These are phyloP conservation scores for Tachycineta bicolor DNA, from an alignment of 2,113 vertebrate species.

Conservation along the genomic window DNA sequence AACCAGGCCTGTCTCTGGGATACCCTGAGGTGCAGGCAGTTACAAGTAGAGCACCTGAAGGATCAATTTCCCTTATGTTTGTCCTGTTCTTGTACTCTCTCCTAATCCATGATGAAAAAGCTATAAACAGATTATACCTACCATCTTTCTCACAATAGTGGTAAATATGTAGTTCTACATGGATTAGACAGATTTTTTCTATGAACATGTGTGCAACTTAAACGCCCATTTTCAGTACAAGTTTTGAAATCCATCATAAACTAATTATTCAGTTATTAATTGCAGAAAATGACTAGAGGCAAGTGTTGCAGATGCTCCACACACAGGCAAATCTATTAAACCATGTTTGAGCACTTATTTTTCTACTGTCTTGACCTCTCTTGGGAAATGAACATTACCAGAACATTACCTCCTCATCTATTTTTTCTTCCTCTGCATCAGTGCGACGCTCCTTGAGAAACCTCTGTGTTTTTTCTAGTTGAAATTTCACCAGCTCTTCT, in stretches of 20 bases:
- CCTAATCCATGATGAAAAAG: not conserved
- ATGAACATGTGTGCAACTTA: rapidly evolving
- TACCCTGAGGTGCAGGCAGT: not conserved
- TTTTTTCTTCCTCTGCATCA: constrained; percentile 87
- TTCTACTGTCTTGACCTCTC: not conserved
- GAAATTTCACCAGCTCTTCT: constrained; percentile 93
- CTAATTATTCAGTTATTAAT: not conserved
- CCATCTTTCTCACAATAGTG: not conserved
- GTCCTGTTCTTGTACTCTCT: not conserved
- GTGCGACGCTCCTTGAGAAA: constrained; percentile 87
- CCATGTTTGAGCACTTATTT: not conserved
- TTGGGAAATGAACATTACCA: not conserved
- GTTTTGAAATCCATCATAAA: not conserved
- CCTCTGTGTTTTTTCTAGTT: constrained; percentile 93
- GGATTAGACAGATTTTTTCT: not conserved
- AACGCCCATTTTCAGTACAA: not conserved
- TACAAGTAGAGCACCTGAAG: not conserved
- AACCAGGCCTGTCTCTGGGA: not conserved
- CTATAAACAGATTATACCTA: not conserved
- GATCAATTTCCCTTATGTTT: not conserved
- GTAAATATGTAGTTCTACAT: not conserved
- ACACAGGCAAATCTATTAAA: not conserved
- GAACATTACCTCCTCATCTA: constrained; percentile 85
- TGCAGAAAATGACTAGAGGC: not conserved
- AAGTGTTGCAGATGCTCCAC: not conserved